A percentile compares a stretch with the other conserved stretches of the same genome.
These are phyloP conservation scores for Drosophila austrosaltans DNA, from an alignment of 2,888 invertebrate species.

Conservation along the genomic window DNA sequence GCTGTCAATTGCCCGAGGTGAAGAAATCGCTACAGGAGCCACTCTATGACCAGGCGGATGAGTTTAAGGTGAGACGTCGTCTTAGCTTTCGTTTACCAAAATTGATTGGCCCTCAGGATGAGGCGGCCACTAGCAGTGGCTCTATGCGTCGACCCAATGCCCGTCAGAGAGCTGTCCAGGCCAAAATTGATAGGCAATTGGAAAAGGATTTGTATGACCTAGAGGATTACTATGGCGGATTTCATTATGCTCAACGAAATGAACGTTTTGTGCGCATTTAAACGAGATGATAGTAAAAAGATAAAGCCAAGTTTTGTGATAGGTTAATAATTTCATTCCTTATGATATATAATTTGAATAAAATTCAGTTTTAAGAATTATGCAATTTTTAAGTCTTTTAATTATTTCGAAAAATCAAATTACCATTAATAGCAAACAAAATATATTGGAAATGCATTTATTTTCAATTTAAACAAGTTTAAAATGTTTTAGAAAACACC, in stretches of 20 bases:
- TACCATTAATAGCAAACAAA: no score
- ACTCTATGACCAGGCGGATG: slow-evolving; percentile 42
- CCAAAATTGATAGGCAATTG: slow-evolving; percentile 53
- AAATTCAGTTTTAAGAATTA: slow-evolving; percentile 47
- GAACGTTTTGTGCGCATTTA: slow-evolving; percentile 57
- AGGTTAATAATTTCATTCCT: slow-evolving; percentile 21
- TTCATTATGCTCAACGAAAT: slow-evolving; percentile 59
- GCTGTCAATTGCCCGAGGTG: slow-evolving; percentile 28
- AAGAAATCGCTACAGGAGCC: slow-evolving; percentile 17
- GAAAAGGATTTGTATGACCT: slow-evolving; percentile 64
- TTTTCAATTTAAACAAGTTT: no score
- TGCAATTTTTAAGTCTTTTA: no score
- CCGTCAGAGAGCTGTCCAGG: slow-evolving; percentile 52
- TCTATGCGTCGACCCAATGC: slow-evolving; percentile 38
- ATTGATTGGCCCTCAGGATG: not conserved
- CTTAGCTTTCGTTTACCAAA: slow-evolving; percentile 59
- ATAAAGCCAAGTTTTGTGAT: slow-evolving; percentile 52
- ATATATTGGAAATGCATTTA: no score
- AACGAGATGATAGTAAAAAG: not conserved
- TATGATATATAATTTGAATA: slow-evolving; percentile 47
- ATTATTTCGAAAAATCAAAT: not conserved
- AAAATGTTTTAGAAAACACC: no score
- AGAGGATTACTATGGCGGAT: slow-evolving; percentile 71
- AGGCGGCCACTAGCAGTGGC: slow-evolving; percentile 11
- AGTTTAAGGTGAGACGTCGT: slow-evolving; percentile 43